Evolutionary conservation across 2,888 invertebrate genomes (phyloP).

Genomic region (Agriopis leucophaearia): DNA sequence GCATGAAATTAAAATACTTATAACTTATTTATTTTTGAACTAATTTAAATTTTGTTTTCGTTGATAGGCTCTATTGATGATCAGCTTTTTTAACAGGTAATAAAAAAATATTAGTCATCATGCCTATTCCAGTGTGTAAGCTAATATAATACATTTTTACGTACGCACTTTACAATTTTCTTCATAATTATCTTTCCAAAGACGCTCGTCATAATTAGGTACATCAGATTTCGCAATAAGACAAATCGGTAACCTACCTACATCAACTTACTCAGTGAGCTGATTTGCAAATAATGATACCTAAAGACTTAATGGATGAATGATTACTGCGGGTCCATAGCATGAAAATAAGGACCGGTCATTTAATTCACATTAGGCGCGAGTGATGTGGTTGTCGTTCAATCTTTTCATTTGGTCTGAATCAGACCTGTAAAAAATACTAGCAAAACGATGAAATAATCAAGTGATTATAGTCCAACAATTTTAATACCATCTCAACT

Average conservation of each 20-base stretch:
- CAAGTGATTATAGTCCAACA: background rate
- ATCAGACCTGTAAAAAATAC: background rate
- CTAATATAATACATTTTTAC: no score
- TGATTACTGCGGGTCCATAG: slow-evolving; percentile 46
- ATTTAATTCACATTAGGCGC: slow-evolving; percentile 76
- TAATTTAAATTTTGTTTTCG: no score
- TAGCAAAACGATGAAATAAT: slow-evolving; percentile 41
- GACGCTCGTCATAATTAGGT: slow-evolving; percentile 1
- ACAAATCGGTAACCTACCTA: slow-evolving; percentile 26
- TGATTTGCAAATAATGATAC: slow-evolving; percentile 50
- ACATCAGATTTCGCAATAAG: slow-evolving; percentile 17
- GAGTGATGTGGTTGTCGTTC: slow-evolving; percentile 60
- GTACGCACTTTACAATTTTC: no score
- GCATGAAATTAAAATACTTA: no score
- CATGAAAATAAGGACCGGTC: slow-evolving; percentile 64
- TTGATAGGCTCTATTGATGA: no score
- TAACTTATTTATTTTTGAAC: no score
- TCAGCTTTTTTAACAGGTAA: no score
- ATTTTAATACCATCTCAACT: no score
- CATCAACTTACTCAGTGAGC: slow-evolving; percentile 39
- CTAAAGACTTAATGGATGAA: slow-evolving; percentile 45
- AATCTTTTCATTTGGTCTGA: slow-evolving; percentile 63
- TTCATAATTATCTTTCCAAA: background rate
- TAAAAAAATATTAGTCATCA: no score
- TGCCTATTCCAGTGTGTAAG: no score